These are phyloP conservation scores for Drosophila varians DNA, from an alignment of 1,140 invertebrate genomes.

Conservation along the genomic window DNA sequence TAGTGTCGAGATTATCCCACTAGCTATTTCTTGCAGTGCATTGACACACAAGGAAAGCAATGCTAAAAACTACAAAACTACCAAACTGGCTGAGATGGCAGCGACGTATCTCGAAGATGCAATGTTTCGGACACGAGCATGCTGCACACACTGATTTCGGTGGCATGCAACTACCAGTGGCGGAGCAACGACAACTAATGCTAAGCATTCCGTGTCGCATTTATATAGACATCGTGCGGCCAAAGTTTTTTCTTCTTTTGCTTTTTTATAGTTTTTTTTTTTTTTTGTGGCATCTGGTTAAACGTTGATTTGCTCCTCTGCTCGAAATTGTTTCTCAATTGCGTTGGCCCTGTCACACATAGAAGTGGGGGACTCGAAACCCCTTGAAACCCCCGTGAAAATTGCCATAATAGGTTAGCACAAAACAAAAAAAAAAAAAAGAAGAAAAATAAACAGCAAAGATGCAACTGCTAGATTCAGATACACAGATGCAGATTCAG, in stretches of 20 bases:
- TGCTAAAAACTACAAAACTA: not conserved
- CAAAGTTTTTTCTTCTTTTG: conserved; percentile 25
- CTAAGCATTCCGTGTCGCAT: conserved; percentile 78
- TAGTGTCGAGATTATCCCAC: not conserved
- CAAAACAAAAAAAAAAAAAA: not conserved
- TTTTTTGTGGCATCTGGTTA: conserved; percentile 30
- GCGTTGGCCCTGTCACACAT: conserved; percentile 50
- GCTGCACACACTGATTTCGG: conserved; percentile 61
- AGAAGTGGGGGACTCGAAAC: too few species aligned
- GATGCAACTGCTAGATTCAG: conserved; percentile 20
- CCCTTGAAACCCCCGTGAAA: conserved; percentile 13
- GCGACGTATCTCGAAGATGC: not conserved
- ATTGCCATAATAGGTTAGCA: conserved; percentile 67
- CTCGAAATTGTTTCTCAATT: conserved; percentile 75
- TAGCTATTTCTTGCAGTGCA: conserved; percentile 5
- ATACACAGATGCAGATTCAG: conserved; percentile 29
- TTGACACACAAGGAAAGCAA: not conserved
- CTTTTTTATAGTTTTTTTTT: conserved; percentile 22
- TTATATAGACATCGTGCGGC: conserved; percentile 78
- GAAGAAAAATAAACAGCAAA: too few species aligned
- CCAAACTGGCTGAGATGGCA: conserved; percentile 1
- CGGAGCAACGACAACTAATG: conserved; percentile 31
- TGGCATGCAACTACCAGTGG: conserved; percentile 37
- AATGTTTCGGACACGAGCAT: conserved; percentile 15
- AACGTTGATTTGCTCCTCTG: conserved; percentile 68